Conservation (phyloP, 2,113 vertebrate genomes). For the Rhinoptilus africanus region DNA sequence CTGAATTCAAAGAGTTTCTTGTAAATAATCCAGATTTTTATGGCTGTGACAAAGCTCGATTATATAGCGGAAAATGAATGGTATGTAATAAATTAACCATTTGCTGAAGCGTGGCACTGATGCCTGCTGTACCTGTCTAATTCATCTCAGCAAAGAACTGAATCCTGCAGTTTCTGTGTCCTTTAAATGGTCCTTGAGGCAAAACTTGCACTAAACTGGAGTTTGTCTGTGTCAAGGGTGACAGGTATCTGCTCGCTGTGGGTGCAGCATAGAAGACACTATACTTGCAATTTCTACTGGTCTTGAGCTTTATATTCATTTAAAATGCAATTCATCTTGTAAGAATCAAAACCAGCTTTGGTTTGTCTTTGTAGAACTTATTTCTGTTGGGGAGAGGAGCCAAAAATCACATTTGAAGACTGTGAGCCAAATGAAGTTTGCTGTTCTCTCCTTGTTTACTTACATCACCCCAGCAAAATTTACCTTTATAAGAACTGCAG, state of each 20-base stretch:
- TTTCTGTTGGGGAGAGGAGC: background rate
- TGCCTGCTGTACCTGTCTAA: background rate
- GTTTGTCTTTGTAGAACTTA: background rate
- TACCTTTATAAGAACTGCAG: background rate
- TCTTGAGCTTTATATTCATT: background rate
- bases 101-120: background rate
- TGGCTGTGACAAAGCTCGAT: background rate
- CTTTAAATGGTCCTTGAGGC: background rate
- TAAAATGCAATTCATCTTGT: background rate
- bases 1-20: background rate
- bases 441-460: background rate
- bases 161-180: background rate
- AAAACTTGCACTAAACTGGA: background rate
- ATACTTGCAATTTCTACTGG: background rate
- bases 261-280: background rate
- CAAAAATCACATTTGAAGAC: background rate
- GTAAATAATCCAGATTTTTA: background rate
- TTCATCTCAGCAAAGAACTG: background rate
- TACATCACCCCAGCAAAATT: background rate
- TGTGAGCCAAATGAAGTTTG: background rate
- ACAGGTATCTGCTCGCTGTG: background rate
- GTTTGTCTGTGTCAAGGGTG: background rate
- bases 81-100: background rate
- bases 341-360: constrained; percentile 14
- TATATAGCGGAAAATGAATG: background rate